Evolutionary conservation across 2,797 vertebrate genomes (phyloP).

Genomic region (Cottoperca gobio): DNA sequence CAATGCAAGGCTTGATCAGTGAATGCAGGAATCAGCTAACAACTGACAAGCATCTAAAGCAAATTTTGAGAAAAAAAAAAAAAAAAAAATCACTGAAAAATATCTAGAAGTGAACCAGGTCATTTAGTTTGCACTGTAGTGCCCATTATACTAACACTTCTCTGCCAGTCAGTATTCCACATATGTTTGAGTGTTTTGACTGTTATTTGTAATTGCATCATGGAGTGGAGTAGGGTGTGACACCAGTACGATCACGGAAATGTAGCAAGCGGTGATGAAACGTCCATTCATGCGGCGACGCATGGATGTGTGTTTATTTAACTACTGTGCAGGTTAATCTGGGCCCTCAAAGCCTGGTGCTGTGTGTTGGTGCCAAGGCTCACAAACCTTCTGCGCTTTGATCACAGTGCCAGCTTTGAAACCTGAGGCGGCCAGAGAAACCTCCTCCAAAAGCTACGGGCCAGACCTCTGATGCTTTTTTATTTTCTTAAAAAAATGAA

Average conservation of each 20-base stretch:
- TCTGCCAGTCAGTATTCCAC: conserved; percentile 41
- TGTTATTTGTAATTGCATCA: conserved; percentile 77
- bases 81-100: conserved; percentile 26
- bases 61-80: conserved; percentile 19
- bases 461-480: conserved; percentile 38
- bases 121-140: conserved; percentile 10
- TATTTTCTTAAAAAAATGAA: too few species aligned
- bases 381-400: conserved; percentile 72
- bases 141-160: conserved; percentile 27
- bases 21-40: conserved; percentile 27
- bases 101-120: conserved; percentile 2
- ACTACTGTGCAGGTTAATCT: conserved; percentile 79
- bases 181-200: conserved; percentile 44
- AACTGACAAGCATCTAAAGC: conserved; percentile 51
- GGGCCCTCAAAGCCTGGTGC: conserved; percentile 72
- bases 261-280: conserved; percentile 68
- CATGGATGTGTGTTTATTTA: conserved; percentile 77
- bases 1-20: conserved; percentile 49
- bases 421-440: conserved; percentile 59
- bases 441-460: conserved; percentile 41
- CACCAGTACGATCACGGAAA: conserved; percentile 67
- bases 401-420: conserved; percentile 78
- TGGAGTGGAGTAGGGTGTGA: conserved; percentile 53
- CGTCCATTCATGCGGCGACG: conserved; percentile 76
- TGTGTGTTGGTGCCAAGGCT: conserved; percentile 73